Evolutionary conservation across 2,888 invertebrate genomes (phyloP), one percentile per base, ranked within the genome.

Genomic region (Trileptium ribeirensis): DNA sequence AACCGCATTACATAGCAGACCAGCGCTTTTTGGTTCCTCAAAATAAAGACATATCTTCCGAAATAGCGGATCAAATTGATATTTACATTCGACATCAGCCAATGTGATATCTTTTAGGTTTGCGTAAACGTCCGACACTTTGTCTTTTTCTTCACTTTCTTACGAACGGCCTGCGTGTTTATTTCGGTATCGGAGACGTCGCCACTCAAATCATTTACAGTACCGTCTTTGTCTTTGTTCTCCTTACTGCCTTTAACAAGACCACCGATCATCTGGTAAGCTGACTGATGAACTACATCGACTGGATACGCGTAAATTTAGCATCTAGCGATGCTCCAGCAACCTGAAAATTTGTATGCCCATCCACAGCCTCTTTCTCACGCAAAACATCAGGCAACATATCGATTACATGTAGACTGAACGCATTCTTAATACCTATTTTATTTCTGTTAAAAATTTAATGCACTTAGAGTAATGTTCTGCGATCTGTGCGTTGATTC

Each of bases 361-460:
- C 91, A 87, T 93, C 92, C 86, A 93, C 24, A 89, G 94, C 91
- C 3, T 93, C 92, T 0, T 91, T 91, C 87, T 93, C 92, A 86
- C 93, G 92, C 70, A 95, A 88, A 90, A 95, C 91, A 33, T 92
- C 92, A 0, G 93, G 91, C 91, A 96, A 92, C 85, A 94, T 93
- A 88, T 96, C 95, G 86, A 96, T 95, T 75, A 96, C 91, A 84
- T 94, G 93, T 0, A 95, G 90, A 83, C 92, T 93, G 92, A 96
- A 96, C 0, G 95, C 96, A 91, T 96, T 96, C 87, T 95, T 94
- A 78, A 92, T 91, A 86, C 92, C 95, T 85, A 96, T 93, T 92
- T 95, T 95, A 93, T 94, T 90, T 94, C 94, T 83, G 93, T 92
- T 87, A 92, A 93, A n/a, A 94, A 91, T 86, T 94, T 93, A 75